These are phyloP conservation scores for Leptonema lineaticorne DNA, from an alignment of 1,140 invertebrate genomes.

Conservation along the genomic window DNA sequence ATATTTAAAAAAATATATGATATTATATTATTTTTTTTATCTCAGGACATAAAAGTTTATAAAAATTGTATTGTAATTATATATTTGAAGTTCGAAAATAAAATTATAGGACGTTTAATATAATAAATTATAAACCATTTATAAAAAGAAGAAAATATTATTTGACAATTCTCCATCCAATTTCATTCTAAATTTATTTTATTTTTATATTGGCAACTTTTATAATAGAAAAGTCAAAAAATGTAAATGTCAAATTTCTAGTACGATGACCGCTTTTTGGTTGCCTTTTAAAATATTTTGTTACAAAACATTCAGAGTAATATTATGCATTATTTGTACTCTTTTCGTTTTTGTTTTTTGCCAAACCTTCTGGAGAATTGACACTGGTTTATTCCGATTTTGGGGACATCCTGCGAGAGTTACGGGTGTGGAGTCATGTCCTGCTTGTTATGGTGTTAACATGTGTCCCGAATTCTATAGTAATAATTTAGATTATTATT, in stretches of 20 bases:
- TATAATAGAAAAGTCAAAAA: too few relatives aligned
- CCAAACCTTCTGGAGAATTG: neutral
- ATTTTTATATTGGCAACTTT: too few relatives aligned
- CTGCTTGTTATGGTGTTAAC: constrained; percentile 34
- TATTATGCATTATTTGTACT: neutral
- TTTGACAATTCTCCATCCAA: too few relatives aligned
- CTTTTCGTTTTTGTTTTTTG: neutral
- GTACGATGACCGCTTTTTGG: neutral
- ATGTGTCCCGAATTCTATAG: constrained; percentile 15
- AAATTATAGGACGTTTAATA: too few relatives aligned
- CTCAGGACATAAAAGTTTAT: too few relatives aligned
- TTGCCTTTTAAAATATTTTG: neutral
- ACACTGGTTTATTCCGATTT: neutral
- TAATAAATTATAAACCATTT: too few relatives aligned
- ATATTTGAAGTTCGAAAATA: too few relatives aligned
- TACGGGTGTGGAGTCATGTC: constrained; percentile 26
- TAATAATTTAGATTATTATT: neutral
- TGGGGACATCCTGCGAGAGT: neutral
- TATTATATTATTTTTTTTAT: too few relatives aligned
- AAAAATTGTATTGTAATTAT: too few relatives aligned
- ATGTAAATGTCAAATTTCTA: neutral
- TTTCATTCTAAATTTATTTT: too few relatives aligned
- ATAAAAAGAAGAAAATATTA: too few relatives aligned
- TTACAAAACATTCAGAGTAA: neutral
- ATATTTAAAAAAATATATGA: too few relatives aligned